Conservation (phyloP, 1,140 invertebrate species). For the Hypothenemus hampei region DNA sequence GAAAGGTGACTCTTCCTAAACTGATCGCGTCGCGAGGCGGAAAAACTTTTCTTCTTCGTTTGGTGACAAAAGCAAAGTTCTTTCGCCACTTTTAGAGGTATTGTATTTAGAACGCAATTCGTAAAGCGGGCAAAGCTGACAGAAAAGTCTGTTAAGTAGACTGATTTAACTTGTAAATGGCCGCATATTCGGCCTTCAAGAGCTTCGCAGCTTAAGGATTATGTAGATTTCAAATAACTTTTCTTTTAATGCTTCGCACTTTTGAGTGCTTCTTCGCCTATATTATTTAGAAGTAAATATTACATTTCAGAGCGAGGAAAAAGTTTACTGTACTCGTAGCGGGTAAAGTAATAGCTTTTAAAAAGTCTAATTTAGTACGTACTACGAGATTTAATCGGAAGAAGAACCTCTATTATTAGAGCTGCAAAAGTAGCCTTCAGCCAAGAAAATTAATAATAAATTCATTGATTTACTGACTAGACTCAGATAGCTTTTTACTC, state of each 20-base stretch:
- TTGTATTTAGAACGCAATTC: conserved; percentile 11
- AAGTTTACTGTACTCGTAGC: too few relatives aligned
- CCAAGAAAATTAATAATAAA: too few relatives aligned
- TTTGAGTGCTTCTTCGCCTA: conserved; percentile 29
- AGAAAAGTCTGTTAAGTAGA: conserved; percentile 37
- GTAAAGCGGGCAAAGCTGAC: conserved; percentile 16
- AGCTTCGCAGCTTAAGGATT: conserved; percentile 35
- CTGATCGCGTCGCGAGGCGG: too few relatives aligned
- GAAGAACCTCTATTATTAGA: too few relatives aligned
- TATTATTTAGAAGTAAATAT: conserved; percentile 24
- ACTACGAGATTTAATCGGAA: too few relatives aligned
- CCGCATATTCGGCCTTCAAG: conserved; percentile 29
- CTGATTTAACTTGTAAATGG: conserved; percentile 44
- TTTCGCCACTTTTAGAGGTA: conserved; percentile 13
- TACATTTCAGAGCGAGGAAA: too few relatives aligned
- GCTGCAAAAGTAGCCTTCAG: too few relatives aligned
- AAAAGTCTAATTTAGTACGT: too few relatives aligned
- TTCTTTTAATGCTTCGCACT: conserved; percentile 42
- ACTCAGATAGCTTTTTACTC: too few relatives aligned
- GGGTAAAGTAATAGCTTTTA: too few relatives aligned
- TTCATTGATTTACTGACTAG: too few relatives aligned
- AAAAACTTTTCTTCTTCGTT: conserved; percentile 1
- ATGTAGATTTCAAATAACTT: conserved; percentile 43
- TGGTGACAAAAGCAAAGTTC: conserved; percentile 2
- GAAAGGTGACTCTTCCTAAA: too few relatives aligned